Evolutionary conservation across 1,140 invertebrate species (phyloP).

Genomic region (Drosophila funebris): DNA sequence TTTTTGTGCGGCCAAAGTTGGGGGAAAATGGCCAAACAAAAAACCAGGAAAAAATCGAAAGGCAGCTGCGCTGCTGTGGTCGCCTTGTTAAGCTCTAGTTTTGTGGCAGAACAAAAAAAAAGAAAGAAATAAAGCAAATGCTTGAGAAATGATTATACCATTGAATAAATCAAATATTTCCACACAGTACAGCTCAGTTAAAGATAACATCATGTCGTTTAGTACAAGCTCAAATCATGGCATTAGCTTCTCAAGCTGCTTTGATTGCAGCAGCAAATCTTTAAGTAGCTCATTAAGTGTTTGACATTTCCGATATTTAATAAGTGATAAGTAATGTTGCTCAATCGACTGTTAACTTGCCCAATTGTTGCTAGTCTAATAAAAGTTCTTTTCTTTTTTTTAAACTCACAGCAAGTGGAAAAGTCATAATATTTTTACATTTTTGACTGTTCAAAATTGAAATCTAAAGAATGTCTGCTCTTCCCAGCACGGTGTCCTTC

Average conservation of each 20-base stretch:
- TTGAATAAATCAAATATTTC: conserved; percentile 45
- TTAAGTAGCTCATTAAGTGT: too few relatives aligned
- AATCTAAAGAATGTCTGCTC: too few relatives aligned
- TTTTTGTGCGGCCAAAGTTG: not conserved
- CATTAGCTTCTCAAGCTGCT: conserved; percentile 3
- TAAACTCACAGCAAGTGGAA: too few relatives aligned
- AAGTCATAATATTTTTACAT: too few relatives aligned
- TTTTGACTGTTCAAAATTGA: too few relatives aligned
- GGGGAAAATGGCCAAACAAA: not conserved
- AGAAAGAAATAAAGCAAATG: conserved; percentile 29
- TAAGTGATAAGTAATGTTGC: too few relatives aligned
- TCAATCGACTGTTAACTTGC: too few relatives aligned
- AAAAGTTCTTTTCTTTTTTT: too few relatives aligned
- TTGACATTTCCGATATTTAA: too few relatives aligned
- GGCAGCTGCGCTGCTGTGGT: conserved; percentile 31
- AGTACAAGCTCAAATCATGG: conserved; percentile 5
- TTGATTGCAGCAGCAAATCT: not conserved
- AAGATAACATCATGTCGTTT: conserved; percentile 24
- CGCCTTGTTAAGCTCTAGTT: conserved; percentile 39
- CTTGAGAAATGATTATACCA: conserved; percentile 34
- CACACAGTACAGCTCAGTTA: not conserved
- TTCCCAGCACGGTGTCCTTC: too few relatives aligned
- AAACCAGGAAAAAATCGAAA: not conserved
- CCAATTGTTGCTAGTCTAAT: too few relatives aligned
- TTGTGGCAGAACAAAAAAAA: conserved; percentile 15